phyloP scores from a whole-genome alignment of 2,888 invertebrate species.

The Sinodicranocentrus sp. region DNA sequence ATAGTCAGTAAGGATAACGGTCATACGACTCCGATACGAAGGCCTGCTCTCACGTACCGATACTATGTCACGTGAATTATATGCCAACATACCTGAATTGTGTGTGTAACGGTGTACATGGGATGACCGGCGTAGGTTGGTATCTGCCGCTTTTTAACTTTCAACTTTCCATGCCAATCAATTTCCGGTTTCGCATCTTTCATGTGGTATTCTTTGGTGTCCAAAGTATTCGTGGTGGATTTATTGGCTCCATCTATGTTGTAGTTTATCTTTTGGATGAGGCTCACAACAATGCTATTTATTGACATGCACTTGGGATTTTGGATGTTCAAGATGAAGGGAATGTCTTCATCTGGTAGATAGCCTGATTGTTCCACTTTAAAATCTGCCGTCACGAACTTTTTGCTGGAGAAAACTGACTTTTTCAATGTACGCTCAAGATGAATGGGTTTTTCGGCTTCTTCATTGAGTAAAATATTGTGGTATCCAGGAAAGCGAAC shows the following conservation, averaged over 20 bases:
- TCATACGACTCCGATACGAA: constrained; percentile 6
- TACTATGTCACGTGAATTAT: constrained; percentile 60
- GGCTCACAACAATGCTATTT: constrained; percentile 48
- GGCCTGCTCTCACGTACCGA: constrained; percentile 55
- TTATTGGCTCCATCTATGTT: constrained; percentile 46
- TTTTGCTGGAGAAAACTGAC: constrained; percentile 61
- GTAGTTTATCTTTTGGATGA: constrained; percentile 60
- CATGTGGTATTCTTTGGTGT: constrained; percentile 54
- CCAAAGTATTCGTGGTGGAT: constrained; percentile 59
- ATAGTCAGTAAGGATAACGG: no score
- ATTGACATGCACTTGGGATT: constrained; percentile 59
- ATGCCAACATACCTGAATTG: constrained; percentile 54
- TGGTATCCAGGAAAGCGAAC: constrained; percentile 62
- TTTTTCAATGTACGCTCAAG: constrained; percentile 63
- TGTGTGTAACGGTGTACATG: constrained; percentile 59
- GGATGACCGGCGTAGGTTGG: constrained; percentile 50
- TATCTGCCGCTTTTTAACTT: constrained; percentile 58
- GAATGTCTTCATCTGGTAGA: constrained; percentile 61
- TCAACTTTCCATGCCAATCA: constrained; percentile 63
- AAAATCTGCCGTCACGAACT: constrained; percentile 56
- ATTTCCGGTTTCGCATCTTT: constrained; percentile 60
- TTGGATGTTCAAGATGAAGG: constrained; percentile 40
- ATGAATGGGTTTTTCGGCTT: constrained; percentile 41
- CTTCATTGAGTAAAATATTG: constrained; percentile 58
- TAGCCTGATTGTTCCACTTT: constrained; percentile 55